These are phyloP conservation scores for Rhodinocichla rosea DNA, from an alignment of 2,113 vertebrate genomes.

Conservation along the genomic window DNA sequence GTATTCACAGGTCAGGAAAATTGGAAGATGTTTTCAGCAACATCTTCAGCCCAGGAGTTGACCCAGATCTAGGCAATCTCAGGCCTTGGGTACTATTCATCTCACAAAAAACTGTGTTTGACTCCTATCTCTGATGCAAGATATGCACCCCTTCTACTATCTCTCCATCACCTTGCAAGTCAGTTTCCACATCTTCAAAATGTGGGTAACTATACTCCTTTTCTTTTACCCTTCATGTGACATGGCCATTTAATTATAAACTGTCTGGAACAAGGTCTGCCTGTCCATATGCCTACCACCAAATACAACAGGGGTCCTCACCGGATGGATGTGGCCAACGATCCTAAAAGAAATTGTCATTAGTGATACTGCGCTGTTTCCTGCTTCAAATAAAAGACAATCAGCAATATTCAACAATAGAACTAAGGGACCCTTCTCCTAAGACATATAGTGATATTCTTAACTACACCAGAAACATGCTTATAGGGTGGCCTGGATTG, in stretches of 20 bases:
- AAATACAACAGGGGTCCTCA: background rate
- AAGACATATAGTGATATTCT: constrained; percentile 13
- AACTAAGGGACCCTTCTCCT: background rate
- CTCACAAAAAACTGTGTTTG: background rate
- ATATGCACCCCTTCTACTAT: background rate
- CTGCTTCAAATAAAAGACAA: background rate
- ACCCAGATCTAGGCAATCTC: background rate
- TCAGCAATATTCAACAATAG: background rate
- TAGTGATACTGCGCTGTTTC: background rate
- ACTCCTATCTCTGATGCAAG: background rate
- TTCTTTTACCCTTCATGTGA: background rate
- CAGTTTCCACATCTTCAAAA: background rate
- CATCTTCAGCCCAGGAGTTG: background rate
- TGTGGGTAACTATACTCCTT: background rate
- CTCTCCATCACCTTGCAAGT: background rate
- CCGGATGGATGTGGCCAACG: background rate
- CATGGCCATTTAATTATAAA: background rate
- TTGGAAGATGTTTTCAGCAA: background rate
- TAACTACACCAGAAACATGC: constrained; percentile 39
- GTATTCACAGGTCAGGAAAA: background rate
- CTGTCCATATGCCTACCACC: background rate
- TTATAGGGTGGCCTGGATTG: constrained; percentile 47
- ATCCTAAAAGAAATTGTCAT: background rate
- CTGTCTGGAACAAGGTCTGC: background rate
- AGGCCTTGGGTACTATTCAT: background rate